Base-by-base conservation (phyloP, 2,797 vertebrate genomes). In the Rhynchotus rufescens region DNA sequence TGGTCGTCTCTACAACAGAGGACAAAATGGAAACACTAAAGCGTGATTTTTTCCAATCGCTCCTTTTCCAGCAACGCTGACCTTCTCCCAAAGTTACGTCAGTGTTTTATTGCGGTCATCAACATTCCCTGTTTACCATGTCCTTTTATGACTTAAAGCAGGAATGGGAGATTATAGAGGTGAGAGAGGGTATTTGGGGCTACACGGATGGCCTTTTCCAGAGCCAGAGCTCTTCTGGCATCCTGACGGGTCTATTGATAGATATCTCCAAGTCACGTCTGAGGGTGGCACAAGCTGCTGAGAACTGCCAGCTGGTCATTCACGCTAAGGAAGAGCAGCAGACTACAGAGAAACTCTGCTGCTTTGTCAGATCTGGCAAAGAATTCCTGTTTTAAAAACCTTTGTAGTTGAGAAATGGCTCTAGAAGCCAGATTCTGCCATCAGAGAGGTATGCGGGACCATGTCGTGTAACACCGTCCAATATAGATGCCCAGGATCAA, bases 401-500 rank as follows among this genome's bases (percentile, higher is more conserved):
- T 6, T 52, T 89, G 79, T 40, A 47, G 10, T 60, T 30, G 52
- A 59, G 38, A 74, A 78, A n/a, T 12, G 60, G 49, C 32, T 69
- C 20, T 20, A 78, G 56, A 73, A 38, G 12, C 7, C 23, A 51
- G 15, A 22, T 64, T 25, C 22, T 80, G 26, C 25, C 13, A 22
- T 47, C 61, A 65, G 8, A 49, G 12, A 1, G 0, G 21, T 32
- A 72, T 2, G 3, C 8, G 49, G 14, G 32, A 54, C 61, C 59
- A 26, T 0, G 0, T 30, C 54, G 83, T 7, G 26, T 26, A 56
- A 32, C 1, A 0, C 10, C 26, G 7, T 56, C 66, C 68, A n/a
- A 9, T 0, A 0, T 36, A 32, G 14, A 0, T 0, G 12, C 57
- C 78, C 0, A 23, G 21, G 12, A 21, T 59, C 65, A 57, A 6